phyloP scores from a whole-genome alignment of 2,888 invertebrate species.

The Octodonta nipae region DNA sequence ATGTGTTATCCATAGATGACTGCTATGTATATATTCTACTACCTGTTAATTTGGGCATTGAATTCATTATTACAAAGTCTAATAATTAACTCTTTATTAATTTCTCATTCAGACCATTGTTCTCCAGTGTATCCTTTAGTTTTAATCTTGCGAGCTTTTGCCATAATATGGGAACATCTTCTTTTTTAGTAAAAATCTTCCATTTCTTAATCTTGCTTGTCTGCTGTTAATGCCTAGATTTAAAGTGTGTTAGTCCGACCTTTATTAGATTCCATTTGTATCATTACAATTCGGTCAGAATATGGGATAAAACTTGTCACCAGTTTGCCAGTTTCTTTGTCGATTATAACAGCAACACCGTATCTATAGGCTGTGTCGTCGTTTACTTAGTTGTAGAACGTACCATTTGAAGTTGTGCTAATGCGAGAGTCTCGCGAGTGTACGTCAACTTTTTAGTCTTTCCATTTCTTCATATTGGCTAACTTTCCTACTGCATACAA shows the following conservation, averaged over 20 bases:
- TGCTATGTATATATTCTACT: background rate
- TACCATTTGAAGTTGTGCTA: too few species aligned
- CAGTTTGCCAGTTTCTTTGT: background rate
- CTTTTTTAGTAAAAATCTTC: background rate
- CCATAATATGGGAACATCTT: too few species aligned
- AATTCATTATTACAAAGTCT: background rate
- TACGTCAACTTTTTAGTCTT: too few species aligned
- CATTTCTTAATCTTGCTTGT: background rate
- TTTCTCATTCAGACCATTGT: background rate
- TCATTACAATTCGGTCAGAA: background rate
- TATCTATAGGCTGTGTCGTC: too few species aligned
- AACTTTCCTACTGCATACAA: too few species aligned
- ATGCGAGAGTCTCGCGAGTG: too few species aligned
- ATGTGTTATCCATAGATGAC: background rate
- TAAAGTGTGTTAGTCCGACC: background rate
- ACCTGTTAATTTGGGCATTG: background rate
- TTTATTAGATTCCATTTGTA: background rate
- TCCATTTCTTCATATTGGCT: too few species aligned
- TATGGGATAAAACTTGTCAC: conserved; percentile 1
- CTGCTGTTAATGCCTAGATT: background rate
- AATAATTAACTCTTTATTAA: background rate
- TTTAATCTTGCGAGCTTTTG: too few species aligned
- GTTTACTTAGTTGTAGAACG: too few species aligned
- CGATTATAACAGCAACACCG: background rate
- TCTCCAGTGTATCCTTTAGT: background rate